Conservation (phyloP, 2,797 vertebrate species). For the Aselliscus stoliczkanus region DNA sequence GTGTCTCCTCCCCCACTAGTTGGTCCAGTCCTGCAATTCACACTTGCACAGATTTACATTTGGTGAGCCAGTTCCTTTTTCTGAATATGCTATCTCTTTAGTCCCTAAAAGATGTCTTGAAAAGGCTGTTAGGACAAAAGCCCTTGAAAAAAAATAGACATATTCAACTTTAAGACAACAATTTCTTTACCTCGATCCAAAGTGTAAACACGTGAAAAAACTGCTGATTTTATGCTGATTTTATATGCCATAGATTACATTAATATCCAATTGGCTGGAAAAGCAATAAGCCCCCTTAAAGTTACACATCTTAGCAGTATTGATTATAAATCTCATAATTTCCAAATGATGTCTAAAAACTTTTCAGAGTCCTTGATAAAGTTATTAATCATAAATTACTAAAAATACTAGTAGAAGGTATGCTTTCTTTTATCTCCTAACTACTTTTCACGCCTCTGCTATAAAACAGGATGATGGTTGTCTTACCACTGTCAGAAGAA, state of each 20-base stretch:
- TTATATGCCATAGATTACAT: not conserved
- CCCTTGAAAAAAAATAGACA: not conserved
- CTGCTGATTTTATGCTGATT: not conserved
- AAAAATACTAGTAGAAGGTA: not conserved
- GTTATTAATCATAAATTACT: not conserved
- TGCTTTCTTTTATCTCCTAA: not conserved
- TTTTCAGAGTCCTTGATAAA: conserved; percentile 4
- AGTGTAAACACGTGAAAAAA: not conserved
- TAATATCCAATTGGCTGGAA: not conserved
- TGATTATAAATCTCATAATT: not conserved
- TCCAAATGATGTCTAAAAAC: not conserved
- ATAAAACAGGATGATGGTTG: not conserved
- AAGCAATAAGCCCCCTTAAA: conserved; percentile 24
- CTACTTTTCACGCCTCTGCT: not conserved
- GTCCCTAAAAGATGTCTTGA: not conserved
- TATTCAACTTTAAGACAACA: not conserved
- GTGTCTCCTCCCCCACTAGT: not conserved
- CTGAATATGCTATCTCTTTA: not conserved
- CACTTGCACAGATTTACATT: not conserved
- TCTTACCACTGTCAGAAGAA: not conserved
- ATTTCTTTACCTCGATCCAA: not conserved
- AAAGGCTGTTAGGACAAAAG: not conserved
- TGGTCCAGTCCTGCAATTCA: not conserved
- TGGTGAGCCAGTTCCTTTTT: not conserved
- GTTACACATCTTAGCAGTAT: not conserved